These are phyloP conservation scores for Columbina picui DNA, from an alignment of 2,113 vertebrate genomes.

Conservation along the genomic window DNA sequence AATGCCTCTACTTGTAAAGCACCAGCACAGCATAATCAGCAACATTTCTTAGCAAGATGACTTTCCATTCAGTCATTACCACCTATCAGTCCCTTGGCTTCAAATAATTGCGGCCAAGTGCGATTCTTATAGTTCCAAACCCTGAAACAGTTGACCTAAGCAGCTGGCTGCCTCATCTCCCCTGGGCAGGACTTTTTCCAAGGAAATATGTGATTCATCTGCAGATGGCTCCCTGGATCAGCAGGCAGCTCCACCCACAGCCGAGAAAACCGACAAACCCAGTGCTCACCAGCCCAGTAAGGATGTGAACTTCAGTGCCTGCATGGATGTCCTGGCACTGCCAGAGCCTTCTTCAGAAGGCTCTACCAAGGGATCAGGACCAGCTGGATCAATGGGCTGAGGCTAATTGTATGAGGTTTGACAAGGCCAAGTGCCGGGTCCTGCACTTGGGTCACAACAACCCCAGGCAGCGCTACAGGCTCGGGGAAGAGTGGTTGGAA, in stretches of 20 bases:
- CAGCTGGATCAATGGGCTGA: too few species aligned
- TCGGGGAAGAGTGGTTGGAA: too few species aligned
- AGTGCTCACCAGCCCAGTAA: accelerated
- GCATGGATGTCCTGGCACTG: accelerated
- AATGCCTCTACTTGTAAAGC: background rate
- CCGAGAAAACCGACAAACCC: background rate
- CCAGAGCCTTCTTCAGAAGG: background rate
- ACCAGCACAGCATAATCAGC: accelerated
- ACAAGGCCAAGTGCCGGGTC: too few species aligned
- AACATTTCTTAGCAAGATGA: background rate
- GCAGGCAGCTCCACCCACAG: constrained; percentile 21
- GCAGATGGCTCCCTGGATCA: constrained; percentile 56
- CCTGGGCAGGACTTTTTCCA: constrained; percentile 15
- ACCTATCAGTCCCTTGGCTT: background rate
- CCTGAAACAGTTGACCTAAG: background rate
- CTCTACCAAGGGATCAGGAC: too few species aligned
- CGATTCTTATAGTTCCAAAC: background rate
- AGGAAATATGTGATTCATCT: constrained; percentile 55
- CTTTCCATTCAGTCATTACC: background rate
- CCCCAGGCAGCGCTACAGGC: too few species aligned
- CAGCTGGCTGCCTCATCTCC: constrained; percentile 35
- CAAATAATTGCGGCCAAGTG: background rate
- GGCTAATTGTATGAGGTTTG: too few species aligned
- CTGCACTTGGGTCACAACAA: too few species aligned
- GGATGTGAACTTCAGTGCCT: accelerated